phyloP scores from a whole-genome alignment of 2,888 invertebrate genomes.

The Acleris sparsana region DNA sequence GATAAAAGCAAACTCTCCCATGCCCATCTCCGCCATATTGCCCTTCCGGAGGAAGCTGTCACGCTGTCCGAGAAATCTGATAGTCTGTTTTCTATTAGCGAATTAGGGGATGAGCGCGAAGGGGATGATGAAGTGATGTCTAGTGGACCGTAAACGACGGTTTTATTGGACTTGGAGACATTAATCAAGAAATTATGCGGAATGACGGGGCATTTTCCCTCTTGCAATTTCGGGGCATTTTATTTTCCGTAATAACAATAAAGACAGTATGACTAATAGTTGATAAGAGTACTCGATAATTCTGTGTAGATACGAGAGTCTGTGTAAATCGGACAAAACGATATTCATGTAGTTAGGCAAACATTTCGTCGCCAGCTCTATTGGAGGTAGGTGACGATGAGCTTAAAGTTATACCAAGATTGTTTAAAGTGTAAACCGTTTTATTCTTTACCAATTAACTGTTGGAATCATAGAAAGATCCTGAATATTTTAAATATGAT shows the following conservation, averaged over 20 bases:
- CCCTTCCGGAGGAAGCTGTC: constrained; percentile 72
- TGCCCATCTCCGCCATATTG: constrained; percentile 51
- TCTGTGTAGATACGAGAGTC: too few relatives aligned
- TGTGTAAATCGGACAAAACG: neutral
- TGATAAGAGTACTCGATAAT: too few relatives aligned
- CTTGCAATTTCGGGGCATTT: neutral
- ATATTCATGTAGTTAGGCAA: too few relatives aligned
- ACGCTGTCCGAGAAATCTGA: constrained; percentile 70
- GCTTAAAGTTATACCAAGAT: too few relatives aligned
- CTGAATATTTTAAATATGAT: too few relatives aligned
- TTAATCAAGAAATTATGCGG: constrained; percentile 30
- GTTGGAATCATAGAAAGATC: too few relatives aligned
- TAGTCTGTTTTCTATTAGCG: constrained; percentile 78
- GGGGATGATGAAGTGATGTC: constrained; percentile 41
- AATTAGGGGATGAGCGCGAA: constrained; percentile 69
- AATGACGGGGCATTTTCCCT: constrained; percentile 3
- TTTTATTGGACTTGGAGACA: constrained; percentile 29
- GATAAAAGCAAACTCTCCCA: constrained; percentile 42
- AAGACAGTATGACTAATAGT: neutral
- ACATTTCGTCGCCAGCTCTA: too few relatives aligned
- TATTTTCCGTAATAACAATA: neutral
- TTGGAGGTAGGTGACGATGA: too few relatives aligned
- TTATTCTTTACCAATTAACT: too few relatives aligned
- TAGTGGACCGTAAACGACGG: constrained; percentile 33
- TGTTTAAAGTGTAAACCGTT: too few relatives aligned